Evolutionary conservation across 2,888 invertebrate genomes (phyloP).

Genomic region (Cynaeus angustus): DNA sequence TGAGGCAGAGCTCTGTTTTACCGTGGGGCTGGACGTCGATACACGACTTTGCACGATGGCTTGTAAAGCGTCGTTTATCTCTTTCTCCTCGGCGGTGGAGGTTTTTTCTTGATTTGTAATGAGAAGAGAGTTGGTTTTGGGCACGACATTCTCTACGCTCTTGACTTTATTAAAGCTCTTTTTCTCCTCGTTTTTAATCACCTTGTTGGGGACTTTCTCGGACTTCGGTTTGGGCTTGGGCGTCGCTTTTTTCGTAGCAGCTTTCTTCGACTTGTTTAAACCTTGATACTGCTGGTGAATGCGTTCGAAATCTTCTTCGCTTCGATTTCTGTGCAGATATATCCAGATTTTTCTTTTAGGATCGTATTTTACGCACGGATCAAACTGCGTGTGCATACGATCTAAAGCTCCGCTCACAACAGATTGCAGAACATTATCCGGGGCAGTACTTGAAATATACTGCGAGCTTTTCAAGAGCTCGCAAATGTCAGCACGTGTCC

Average conservation of each 20-base stretch:
- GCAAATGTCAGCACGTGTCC: slow-evolving; percentile 92
- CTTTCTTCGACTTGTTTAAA: slow-evolving; percentile 73
- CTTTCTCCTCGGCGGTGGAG: slow-evolving; percentile 60
- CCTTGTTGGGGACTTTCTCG: slow-evolving; percentile 54
- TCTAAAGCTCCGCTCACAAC: slow-evolving; percentile 94
- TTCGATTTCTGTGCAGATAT: slow-evolving; percentile 88
- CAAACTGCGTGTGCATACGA: slow-evolving; percentile 90
- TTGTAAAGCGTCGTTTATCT: slow-evolving; percentile 68
- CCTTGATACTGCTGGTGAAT: slow-evolving; percentile 81
- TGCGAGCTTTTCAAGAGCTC: slow-evolving; percentile 84
- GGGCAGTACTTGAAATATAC: slow-evolving; percentile 74
- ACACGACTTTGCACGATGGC: slow-evolving; percentile 66
- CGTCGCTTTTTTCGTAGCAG: slow-evolving; percentile 64
- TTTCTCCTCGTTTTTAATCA: slow-evolving; percentile 40
- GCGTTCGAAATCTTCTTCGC: slow-evolving; percentile 77
- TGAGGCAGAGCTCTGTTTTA: slow-evolving; percentile 48
- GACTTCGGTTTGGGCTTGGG: slow-evolving; percentile 68
- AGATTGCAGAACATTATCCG: slow-evolving; percentile 82
- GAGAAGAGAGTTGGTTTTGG: slow-evolving; percentile 51
- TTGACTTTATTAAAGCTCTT: slow-evolving; percentile 26
- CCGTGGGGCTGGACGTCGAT: slow-evolving; percentile 64
- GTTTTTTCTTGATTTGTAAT: slow-evolving; percentile 48
- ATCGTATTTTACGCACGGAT: slow-evolving; percentile 96
- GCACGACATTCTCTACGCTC: slow-evolving; percentile 22
- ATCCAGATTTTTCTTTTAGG: slow-evolving; percentile 95